phyloP scores from a whole-genome alignment of 2,888 invertebrate species.

The Agrypnus murinus region DNA sequence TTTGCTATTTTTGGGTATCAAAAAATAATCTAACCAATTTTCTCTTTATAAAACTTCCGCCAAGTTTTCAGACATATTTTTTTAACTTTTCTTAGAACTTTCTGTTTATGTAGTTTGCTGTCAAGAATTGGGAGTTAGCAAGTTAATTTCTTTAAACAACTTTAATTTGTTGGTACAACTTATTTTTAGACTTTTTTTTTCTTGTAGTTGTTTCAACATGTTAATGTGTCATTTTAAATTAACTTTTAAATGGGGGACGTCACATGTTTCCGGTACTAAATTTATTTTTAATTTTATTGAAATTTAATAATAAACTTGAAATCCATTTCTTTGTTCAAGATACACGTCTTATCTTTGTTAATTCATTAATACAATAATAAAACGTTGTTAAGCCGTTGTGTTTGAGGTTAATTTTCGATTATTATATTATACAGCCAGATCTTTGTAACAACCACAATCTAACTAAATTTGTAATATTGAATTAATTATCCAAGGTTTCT shows the following conservation, averaged over 20 bases:
- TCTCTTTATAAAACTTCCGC: too few relatives aligned
- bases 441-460: conserved; percentile 16
- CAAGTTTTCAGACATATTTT: neutral
- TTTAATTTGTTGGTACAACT: conserved; percentile 18
- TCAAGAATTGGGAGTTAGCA: neutral
- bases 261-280: conserved; percentile 14
- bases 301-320: conserved; percentile 1
- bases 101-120: conserved; percentile 2
- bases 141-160: conserved; percentile 10
- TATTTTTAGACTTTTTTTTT: conserved; percentile 15
- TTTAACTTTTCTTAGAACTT: conserved; percentile 6
- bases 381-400: neutral
- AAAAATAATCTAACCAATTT: too few relatives aligned
- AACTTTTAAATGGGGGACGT: conserved; percentile 16
- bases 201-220: conserved; percentile 15
- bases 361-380: neutral
- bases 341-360: neutral
- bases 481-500: conserved; percentile 20
- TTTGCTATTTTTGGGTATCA: too few relatives aligned
- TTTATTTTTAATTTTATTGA: conserved; percentile 6
- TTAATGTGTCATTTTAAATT: conserved; percentile 26
- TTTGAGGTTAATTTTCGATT: conserved; percentile 12
- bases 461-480: conserved; percentile 12
- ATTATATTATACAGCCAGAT: conserved; percentile 16
- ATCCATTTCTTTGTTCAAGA: too few relatives aligned